Percentiles rank a stretch among this genome's conserved stretches.
phyloP scores from a whole-genome alignment of 2,888 invertebrate genomes.

The Eumerus sabulonum region DNA sequence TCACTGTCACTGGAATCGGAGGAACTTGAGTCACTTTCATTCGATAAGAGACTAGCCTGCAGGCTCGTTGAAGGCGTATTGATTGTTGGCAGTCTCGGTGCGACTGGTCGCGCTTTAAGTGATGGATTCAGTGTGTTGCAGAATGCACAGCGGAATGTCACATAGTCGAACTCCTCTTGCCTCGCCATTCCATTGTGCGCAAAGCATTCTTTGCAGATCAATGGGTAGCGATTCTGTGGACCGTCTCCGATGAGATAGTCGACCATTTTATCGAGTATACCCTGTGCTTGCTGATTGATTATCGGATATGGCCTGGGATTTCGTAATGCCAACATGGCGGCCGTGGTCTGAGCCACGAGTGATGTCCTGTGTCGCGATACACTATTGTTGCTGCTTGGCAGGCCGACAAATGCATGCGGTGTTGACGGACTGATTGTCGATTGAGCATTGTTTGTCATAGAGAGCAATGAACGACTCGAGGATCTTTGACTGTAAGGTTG shows the following conservation, averaged over 20 bases:
- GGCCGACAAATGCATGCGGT: constrained; percentile 40
- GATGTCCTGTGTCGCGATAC: constrained; percentile 55
- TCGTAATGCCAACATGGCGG: constrained; percentile 63
- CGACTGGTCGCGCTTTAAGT: constrained; percentile 90
- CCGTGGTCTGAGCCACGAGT: neutral
- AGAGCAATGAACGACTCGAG: constrained; percentile 22
- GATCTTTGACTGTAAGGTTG: constrained; percentile 29
- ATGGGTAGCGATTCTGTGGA: constrained; percentile 94
- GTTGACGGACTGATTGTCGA: constrained; percentile 20
- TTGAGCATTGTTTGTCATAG: constrained; percentile 13
- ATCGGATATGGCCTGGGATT: constrained; percentile 78
- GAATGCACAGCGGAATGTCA: constrained; percentile 94
- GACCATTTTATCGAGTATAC: constrained; percentile 91
- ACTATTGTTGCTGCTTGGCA: constrained; percentile 28
- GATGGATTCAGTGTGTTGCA: constrained; percentile 93
- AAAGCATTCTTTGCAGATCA: constrained; percentile 94
- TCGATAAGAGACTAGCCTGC: constrained; percentile 18
- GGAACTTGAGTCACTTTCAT: constrained; percentile 24
- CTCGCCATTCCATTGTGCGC: constrained; percentile 94
- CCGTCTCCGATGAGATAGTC: constrained; percentile 98
- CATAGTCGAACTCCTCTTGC: constrained; percentile 85
- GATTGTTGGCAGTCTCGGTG: constrained; percentile 81
- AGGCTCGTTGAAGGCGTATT: constrained; percentile 35
- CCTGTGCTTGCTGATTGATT: constrained; percentile 82
- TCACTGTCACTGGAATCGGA: constrained; percentile 53